These are phyloP conservation scores for Bos taurus DNA, from an alignment of 2,113 vertebrate species.

Conservation along the genomic window DNA sequence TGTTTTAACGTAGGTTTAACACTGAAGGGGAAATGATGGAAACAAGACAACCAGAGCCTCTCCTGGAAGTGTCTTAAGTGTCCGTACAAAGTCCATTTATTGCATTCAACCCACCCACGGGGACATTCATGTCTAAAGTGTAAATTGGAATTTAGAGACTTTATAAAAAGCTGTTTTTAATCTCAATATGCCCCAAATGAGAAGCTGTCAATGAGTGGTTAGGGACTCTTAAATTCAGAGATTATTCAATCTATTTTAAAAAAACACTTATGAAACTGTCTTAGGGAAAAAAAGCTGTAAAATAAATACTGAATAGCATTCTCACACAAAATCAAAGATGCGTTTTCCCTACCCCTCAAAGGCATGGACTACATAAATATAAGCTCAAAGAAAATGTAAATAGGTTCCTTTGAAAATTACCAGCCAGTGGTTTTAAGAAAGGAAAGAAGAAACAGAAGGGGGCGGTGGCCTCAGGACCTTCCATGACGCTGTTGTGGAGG, in stretches of 20 bases:
- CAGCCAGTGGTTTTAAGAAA: background rate
- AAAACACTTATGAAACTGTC: conserved; percentile 36
- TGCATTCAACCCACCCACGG: background rate
- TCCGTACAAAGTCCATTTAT: background rate
- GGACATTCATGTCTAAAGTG: background rate
- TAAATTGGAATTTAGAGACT: conserved; percentile 57
- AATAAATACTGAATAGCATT: background rate
- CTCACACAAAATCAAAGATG: conserved; percentile 16
- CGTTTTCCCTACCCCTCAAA: background rate
- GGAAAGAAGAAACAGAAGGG: background rate
- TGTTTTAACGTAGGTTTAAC: conserved; percentile 26
- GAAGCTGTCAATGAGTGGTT: conserved; percentile 33
- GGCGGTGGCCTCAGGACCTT: background rate
- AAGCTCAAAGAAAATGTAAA: background rate
- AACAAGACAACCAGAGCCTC: background rate
- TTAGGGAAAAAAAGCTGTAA: background rate
- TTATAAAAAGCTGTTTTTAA: conserved; percentile 54
- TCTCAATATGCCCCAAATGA: conserved; percentile 43
- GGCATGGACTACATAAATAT: background rate
- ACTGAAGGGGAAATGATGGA: background rate
- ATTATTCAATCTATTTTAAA: conserved; percentile 45
- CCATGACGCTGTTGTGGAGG: background rate
- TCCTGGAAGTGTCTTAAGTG: background rate
- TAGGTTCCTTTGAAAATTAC: background rate
- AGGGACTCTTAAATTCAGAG: conserved; percentile 49